Evolutionary conservation across 1,140 invertebrate species (phyloP).

Genomic region (Pomacea maculata): DNA sequence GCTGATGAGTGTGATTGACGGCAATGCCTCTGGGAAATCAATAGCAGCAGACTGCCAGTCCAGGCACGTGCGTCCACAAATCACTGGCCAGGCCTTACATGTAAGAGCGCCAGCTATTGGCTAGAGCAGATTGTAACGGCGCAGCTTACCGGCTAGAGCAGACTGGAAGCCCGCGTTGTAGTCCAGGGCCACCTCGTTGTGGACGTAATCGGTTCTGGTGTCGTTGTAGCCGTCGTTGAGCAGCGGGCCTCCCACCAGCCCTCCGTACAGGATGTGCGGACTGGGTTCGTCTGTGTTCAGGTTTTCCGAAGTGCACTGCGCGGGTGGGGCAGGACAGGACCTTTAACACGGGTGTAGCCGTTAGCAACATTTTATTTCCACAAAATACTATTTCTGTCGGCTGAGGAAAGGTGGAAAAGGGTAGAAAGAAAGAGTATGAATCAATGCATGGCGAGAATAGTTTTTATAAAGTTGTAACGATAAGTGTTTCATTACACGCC

Average conservation of each 20-base stretch:
- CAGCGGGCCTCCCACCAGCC: conserved; percentile 66
- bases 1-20: background rate
- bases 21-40: background rate
- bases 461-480: background rate
- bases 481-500: background rate
- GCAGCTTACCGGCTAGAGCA: conserved; percentile 45
- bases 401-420: too few species aligned
- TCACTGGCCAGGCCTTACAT: background rate
- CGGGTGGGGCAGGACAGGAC: conserved; percentile 36
- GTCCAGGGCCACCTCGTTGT: conserved; percentile 64
- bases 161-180: conserved; percentile 66
- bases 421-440: background rate
- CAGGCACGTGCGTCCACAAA: background rate
- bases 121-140: background rate
- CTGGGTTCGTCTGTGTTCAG: conserved; percentile 38
- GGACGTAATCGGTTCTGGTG: conserved; percentile 55
- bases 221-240: conserved; percentile 58
- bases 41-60: background rate
- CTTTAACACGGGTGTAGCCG: conserved; percentile 7
- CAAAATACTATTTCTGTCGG: too few species aligned
- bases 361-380: background rate
- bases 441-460: too few species aligned
- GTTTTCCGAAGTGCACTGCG: conserved; percentile 31
- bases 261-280: conserved; percentile 62
- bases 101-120: too few species aligned